These are phyloP conservation scores for Ictalurus furcatus DNA, from an alignment of 2,113 vertebrate genomes.

Conservation along the genomic window DNA sequence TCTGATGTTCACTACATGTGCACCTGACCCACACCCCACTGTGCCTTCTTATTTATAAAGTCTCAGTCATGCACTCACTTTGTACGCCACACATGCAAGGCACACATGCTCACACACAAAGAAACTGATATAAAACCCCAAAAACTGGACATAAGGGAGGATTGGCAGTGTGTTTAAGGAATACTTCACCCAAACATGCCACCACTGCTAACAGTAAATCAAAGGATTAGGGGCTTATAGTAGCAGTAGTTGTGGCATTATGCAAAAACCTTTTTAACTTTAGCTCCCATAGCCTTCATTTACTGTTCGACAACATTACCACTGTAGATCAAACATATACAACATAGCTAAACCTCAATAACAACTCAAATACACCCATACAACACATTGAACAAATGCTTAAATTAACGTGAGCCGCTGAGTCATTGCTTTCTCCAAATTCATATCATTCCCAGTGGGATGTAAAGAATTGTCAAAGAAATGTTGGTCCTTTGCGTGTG, in stretches of 20 bases:
- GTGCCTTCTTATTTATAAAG: constrained; percentile 14
- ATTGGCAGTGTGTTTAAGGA: constrained; percentile 2
- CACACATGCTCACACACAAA: constrained; percentile 16
- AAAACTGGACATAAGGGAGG: neutral
- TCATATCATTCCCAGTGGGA: neutral
- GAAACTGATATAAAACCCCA: constrained; percentile 1
- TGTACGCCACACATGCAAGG: constrained; percentile 22
- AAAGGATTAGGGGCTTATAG: neutral
- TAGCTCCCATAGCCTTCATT: neutral
- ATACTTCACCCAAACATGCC: neutral
- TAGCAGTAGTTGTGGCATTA: neutral
- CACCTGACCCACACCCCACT: neutral
- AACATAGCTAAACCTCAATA: neutral
- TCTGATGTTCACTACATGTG: constrained; percentile 24
- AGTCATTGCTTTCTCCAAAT: constrained; percentile 3
- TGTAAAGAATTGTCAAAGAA: constrained; percentile 22
- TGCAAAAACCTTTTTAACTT: neutral
- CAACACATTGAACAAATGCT: neutral
- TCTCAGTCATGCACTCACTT: constrained; percentile 36
- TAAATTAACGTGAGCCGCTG: neutral
- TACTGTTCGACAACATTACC: neutral
- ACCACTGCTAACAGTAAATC: constrained; percentile 12
- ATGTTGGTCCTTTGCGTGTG: constrained; percentile 1
- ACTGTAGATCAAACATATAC: neutral
- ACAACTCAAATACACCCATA: neutral